These are phyloP conservation scores for Tachysurus fulvidraco DNA, from an alignment of 2,113 vertebrate species.

Conservation along the genomic window DNA sequence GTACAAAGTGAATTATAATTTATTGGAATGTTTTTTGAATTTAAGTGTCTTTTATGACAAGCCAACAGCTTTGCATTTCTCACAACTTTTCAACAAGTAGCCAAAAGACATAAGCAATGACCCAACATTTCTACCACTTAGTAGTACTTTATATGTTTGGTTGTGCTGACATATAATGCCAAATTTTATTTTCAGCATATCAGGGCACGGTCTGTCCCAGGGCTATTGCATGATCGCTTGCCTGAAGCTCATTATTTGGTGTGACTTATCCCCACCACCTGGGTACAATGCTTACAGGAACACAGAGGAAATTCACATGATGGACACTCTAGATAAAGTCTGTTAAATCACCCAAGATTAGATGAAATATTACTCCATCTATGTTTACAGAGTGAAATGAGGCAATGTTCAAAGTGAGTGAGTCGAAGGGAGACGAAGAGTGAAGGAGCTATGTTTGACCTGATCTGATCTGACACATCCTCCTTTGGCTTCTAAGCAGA, in stretches of 20 bases:
- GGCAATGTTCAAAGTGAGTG: not conserved
- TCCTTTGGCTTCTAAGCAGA: slow-evolving; percentile 32
- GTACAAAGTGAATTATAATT: not conserved
- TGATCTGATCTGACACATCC: slow-evolving; percentile 27
- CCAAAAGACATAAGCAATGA: not conserved
- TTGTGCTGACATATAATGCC: not conserved
- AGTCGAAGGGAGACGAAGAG: not conserved
- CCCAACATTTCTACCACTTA: not conserved
- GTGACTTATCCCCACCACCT: slow-evolving; percentile 9
- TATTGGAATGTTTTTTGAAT: no score
- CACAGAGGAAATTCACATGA: not conserved
- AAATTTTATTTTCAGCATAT: not conserved
- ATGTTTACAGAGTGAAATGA: not conserved
- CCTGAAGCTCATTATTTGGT: not conserved
- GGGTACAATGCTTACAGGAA: not conserved
- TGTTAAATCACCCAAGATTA: slow-evolving; percentile 8
- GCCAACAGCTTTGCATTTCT: not conserved
- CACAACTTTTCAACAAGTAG: not conserved
- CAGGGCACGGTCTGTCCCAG: not conserved
- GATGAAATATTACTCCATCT: slow-evolving; percentile 8
- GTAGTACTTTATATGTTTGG: not conserved
- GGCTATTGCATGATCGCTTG: not conserved
- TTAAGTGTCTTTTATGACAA: not conserved
- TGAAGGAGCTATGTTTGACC: slow-evolving; percentile 14
- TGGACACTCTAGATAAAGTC: not conserved